A percentile compares a stretch with the other conserved stretches of the same genome.
Conservation (phyloP, 2,888 invertebrate species). For the Platycheirus albimanus region DNA sequence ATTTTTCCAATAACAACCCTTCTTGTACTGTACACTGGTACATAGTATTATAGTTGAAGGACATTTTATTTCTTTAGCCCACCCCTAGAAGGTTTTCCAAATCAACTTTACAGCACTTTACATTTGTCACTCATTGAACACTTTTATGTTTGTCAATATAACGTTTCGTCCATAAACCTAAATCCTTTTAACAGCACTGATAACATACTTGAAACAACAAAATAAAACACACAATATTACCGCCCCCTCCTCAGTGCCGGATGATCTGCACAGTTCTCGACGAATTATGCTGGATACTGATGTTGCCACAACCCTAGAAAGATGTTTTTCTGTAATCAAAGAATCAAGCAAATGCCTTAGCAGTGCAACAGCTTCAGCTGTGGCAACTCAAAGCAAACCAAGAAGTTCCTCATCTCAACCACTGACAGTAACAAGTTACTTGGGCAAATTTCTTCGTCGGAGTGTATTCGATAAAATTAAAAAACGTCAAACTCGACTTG, state of each 20-base stretch:
- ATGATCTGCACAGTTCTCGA: constrained; percentile 89
- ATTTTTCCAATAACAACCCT: no score
- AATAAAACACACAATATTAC: constrained; percentile 30
- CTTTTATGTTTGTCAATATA: constrained; percentile 3
- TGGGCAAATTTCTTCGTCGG: constrained; percentile 90
- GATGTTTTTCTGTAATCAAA: constrained; percentile 88
- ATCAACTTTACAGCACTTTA: background rate
- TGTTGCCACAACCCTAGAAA: constrained; percentile 88
- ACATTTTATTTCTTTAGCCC: no score
- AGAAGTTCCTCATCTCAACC: constrained; percentile 85
- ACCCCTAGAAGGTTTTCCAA: background rate
- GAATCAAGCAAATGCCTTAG: constrained; percentile 83
- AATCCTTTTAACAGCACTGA: constrained; percentile 60
- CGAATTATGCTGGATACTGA: constrained; percentile 88
- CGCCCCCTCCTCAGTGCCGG: constrained; percentile 85
- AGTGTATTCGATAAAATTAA: constrained; percentile 90
- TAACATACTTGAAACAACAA: constrained; percentile 18
- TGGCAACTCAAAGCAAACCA: constrained; percentile 80
- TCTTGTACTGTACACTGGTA: no score
- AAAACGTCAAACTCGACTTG: constrained; percentile 89
- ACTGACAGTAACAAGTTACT: constrained; percentile 84
- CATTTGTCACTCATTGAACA: constrained; percentile 49
- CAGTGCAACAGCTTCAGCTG: constrained; percentile 78
- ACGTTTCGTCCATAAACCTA: constrained; percentile 23
- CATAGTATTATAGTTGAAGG: no score